These are phyloP conservation scores for Ornithorhynchus anatinus DNA, from an alignment of 2,113 vertebrate species.

Conservation along the genomic window DNA sequence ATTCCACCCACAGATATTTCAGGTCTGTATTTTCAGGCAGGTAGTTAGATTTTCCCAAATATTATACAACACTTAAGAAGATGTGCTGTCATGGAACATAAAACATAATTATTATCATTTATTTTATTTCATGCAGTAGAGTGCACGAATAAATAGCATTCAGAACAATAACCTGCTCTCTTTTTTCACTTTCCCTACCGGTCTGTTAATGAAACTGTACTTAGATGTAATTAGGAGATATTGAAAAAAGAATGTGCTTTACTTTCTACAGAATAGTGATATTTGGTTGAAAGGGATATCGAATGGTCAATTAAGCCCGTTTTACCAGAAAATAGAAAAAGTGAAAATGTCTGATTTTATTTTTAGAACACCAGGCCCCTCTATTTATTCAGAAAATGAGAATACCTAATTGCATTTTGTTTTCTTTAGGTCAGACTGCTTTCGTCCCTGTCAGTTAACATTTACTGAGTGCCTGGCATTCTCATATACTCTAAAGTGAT, in stretches of 20 bases:
- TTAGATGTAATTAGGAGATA: background rate
- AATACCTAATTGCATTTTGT: background rate
- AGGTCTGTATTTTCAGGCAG: slow-evolving; percentile 4
- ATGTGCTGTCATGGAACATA: background rate
- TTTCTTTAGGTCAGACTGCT: background rate
- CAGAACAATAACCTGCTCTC: background rate
- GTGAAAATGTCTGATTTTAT: background rate
- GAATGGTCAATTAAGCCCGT: too few relatives aligned
- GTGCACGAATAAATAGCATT: background rate
- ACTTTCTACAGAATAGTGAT: too few relatives aligned
- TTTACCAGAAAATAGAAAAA: too few relatives aligned
- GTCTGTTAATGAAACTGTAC: background rate
- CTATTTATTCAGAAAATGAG: too few relatives aligned
- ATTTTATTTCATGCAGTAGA: slow-evolving; percentile 4
- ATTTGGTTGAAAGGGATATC: too few relatives aligned
- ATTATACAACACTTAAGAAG: slow-evolving; percentile 24
- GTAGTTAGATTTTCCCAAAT: slow-evolving; percentile 33
- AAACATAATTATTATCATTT: background rate
- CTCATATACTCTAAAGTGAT: background rate
- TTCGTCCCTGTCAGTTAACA: background rate
- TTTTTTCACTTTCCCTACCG: background rate
- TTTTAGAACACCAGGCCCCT: too few relatives aligned
- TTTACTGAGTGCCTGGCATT: background rate
- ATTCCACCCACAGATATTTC: slow-evolving; percentile 19
- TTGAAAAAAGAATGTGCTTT: too few relatives aligned